Conservation (phyloP, 1,140 invertebrate species). For the Drosophila parvula region DNA sequence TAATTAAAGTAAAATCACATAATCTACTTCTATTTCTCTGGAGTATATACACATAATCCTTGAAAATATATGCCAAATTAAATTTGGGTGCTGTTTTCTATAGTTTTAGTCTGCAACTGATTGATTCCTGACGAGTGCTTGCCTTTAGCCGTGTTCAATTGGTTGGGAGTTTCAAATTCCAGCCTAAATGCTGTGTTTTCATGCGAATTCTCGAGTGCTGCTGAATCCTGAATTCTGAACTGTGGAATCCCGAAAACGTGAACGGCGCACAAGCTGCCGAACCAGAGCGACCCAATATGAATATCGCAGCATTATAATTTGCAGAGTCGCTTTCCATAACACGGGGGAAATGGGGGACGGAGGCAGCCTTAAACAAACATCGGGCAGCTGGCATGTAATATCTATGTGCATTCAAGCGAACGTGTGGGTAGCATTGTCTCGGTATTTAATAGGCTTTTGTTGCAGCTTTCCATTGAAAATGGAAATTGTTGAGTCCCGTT, state of each 20-base stretch:
- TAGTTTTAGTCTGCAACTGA: constrained; percentile 38
- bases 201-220: constrained; percentile 10
- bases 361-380: constrained; percentile 47
- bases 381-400: constrained; percentile 41
- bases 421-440: constrained; percentile 60
- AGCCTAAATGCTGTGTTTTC: constrained; percentile 17
- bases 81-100: background rate
- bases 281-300: constrained; percentile 45
- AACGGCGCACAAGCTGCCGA: constrained; percentile 31
- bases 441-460: constrained; percentile 75
- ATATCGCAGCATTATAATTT: constrained; percentile 74
- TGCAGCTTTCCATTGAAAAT: constrained; percentile 61
- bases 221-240: constrained; percentile 5
- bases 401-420: constrained; percentile 38
- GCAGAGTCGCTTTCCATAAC: constrained; percentile 47
- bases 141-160: constrained; percentile 12
- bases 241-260: constrained; percentile 41
- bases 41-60: background rate
- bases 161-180: background rate
- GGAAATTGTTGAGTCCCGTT: constrained; percentile 54
- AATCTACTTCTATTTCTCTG: background rate
- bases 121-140: constrained; percentile 20
- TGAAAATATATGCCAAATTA: background rate
- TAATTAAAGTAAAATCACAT: background rate
- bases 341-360: constrained; percentile 11